Evolutionary conservation across 2,113 vertebrate species (phyloP), one percentile per base, ranked within the genome.

Genomic region (Colinus virginianus): DNA sequence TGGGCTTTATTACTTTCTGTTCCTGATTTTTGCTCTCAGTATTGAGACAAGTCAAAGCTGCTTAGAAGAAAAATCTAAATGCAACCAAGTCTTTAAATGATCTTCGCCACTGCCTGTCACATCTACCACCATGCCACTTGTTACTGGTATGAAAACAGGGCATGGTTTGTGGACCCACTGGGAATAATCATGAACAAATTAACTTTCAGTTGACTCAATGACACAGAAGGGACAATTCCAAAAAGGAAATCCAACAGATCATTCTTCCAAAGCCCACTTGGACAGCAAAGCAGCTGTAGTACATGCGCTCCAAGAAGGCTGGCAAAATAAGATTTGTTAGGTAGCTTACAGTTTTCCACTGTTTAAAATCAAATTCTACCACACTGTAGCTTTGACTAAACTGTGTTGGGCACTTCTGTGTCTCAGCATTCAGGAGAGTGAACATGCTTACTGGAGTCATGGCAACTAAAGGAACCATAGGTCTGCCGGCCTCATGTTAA

Each of bases 331-430:
- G 18, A 63, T 32, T 25, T 20, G 32, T 21, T 64, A 26, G 45
- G n/a, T 34, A 53, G 38, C 38, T 15, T 8, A 32, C 25, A 58
- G 45, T 19, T 20, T 59, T 67, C 20, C 59, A 38, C 19, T 23
- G 25, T 25, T 53, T 58, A 14, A 58, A 58, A 80, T 21, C 5
- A 63, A 70, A 11, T 22, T 64, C 69, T 80, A 2, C 32, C 10
- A 5, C 46, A 9, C 14, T 53, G 26, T 9, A 75, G 56, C 51
- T 70, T 26, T 46, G 56, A 13, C 49, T 30, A 34, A 26, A 32
- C 26, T 2, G 0, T 1, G 5, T 7, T 21, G 25, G 45, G 16
- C 5, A 1, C 25, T 43, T 26, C n/a, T 40, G n/a, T 17, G 51
- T 25, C 64, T 61, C 3, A 0, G 55, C 59, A 40, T 49, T 77